These are phyloP conservation scores for Enteromius fasciolatus DNA, from an alignment of 2,797 vertebrate genomes.

Conservation along the genomic window DNA sequence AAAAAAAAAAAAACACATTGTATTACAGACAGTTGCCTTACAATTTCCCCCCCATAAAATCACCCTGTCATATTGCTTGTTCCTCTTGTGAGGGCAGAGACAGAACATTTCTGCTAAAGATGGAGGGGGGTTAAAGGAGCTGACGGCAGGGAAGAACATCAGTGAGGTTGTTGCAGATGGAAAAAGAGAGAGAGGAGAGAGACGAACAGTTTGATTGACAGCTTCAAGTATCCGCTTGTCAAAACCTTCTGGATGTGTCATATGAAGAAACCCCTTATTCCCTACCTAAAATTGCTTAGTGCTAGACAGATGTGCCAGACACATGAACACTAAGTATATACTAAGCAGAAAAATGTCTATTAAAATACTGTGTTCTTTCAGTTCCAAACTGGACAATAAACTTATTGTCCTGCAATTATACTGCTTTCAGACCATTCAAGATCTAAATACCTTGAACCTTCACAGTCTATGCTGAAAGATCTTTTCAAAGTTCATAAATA, in stretches of 20 bases:
- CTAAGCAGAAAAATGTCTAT: not conserved
- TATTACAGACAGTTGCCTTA: conserved; percentile 40
- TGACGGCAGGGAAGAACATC: conserved; percentile 13
- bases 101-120: conserved; percentile 49
- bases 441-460: not conserved
- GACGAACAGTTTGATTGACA: conserved; percentile 35
- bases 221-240: conserved; percentile 35
- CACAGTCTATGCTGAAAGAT: not conserved
- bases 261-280: conserved; percentile 3
- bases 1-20: conserved; percentile 14
- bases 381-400: not conserved
- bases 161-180: conserved; percentile 4
- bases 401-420: not conserved
- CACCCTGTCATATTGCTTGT: conserved; percentile 43
- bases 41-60: conserved; percentile 43
- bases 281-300: not conserved
- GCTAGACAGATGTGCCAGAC: not conserved
- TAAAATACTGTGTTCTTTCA: not conserved
- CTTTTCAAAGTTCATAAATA: not conserved
- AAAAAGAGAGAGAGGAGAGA: conserved; percentile 5
- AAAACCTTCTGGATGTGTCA: conserved; percentile 26
- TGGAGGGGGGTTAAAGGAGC: conserved; percentile 38
- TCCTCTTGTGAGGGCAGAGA: conserved; percentile 44
- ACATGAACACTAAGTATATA: not conserved
- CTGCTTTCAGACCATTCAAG: not conserved